These are phyloP conservation scores for Achroia grisella DNA, from an alignment of 1,140 invertebrate species.

Conservation along the genomic window DNA sequence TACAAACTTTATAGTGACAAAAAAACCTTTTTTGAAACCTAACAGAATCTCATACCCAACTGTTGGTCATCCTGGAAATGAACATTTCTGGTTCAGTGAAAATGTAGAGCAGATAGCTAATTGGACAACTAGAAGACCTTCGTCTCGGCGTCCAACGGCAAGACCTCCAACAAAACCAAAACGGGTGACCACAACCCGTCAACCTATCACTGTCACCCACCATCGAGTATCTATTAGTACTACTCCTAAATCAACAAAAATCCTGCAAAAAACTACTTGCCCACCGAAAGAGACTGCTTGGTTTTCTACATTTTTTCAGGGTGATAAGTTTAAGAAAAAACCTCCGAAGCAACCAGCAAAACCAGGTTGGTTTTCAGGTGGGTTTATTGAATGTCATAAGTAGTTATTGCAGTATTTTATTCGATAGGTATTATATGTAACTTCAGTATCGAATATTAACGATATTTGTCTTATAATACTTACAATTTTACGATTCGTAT, in stretches of 20 bases:
- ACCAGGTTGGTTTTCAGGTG: conserved; percentile 60
- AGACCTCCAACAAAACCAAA: conserved; percentile 3
- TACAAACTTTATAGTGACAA: conserved; percentile 59
- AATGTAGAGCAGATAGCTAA: conserved; percentile 9
- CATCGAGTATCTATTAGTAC: background rate
- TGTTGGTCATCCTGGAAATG: conserved; percentile 25
- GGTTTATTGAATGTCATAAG: conserved; percentile 14
- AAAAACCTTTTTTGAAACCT: conserved; percentile 24
- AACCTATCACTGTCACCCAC: background rate
- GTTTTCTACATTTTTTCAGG: conserved; percentile 41
- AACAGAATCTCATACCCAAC: conserved; percentile 12
- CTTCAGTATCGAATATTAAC: too few relatives aligned
- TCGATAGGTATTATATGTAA: too few relatives aligned
- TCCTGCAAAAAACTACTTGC: conserved; percentile 32
- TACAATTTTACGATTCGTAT: too few relatives aligned
- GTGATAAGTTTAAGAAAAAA: conserved; percentile 33
- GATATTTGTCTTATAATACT: too few relatives aligned
- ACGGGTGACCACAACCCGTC: conserved; percentile 9
- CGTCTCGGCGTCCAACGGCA: background rate
- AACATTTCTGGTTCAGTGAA: conserved; percentile 32
- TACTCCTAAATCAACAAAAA: conserved; percentile 30
- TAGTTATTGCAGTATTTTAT: too few relatives aligned
- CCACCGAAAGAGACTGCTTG: conserved; percentile 38
- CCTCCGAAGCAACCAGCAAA: conserved; percentile 40
- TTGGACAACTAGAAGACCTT: conserved; percentile 13